Percentiles rank a stretch among this genome's conserved stretches.
Evolutionary conservation across 2,888 invertebrate species (phyloP).

Genomic region (Thereva nobilitata): DNA sequence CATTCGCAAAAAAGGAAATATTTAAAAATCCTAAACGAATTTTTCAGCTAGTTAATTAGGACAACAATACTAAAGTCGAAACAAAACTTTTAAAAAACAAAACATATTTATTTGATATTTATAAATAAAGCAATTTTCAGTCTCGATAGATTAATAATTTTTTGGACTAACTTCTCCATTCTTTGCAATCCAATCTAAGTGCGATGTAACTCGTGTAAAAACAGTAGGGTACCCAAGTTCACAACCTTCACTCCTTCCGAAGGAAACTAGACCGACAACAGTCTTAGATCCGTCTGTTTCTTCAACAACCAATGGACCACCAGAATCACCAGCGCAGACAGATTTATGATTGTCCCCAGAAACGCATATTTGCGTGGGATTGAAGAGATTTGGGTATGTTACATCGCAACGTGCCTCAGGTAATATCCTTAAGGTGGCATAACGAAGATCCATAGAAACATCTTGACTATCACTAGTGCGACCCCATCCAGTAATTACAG

Average conservation of each 20-base stretch:
- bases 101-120: too few relatives aligned
- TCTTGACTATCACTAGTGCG: constrained; percentile 6
- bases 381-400: constrained; percentile 9
- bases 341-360: constrained; percentile 3
- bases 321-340: constrained; percentile 25
- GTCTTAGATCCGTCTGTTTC: background rate
- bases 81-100: too few relatives aligned
- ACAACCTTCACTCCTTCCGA: constrained; percentile 19
- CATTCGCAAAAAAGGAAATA: too few relatives aligned
- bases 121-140: too few relatives aligned
- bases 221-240: constrained; percentile 22
- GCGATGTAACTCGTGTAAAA: constrained; percentile 7
- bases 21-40: too few relatives aligned
- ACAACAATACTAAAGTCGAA: too few relatives aligned
- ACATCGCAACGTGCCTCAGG: background rate
- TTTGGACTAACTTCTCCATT: background rate
- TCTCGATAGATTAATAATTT: too few relatives aligned
- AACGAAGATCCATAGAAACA: constrained; percentile 7
- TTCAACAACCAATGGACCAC: constrained; percentile 19
- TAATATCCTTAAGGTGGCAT: constrained; percentile 10
- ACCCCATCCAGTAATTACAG: constrained; percentile 23
- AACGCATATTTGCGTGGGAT: constrained; percentile 14
- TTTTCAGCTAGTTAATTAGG: too few relatives aligned
- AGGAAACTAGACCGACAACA: constrained; percentile 19
- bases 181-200: constrained; percentile 15